Conservation (phyloP, 1,140 invertebrate species). For the Danaus melanippus region DNA sequence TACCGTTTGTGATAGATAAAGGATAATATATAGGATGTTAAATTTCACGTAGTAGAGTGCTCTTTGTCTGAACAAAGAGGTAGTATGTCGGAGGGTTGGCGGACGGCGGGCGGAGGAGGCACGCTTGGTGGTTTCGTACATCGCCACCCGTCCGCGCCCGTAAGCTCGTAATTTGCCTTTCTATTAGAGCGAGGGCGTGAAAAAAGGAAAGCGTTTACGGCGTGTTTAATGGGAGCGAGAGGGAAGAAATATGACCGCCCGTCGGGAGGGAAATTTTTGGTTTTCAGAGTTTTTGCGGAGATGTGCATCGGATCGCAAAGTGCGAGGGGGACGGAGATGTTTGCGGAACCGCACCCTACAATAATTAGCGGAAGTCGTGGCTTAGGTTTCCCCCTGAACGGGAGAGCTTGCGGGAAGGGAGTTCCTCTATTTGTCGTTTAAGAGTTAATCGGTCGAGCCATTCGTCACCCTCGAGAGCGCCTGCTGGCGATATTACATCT, state of each 20-base stretch:
- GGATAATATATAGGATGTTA: conserved; percentile 59
- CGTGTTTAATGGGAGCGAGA: conserved; percentile 69
- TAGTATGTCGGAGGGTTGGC: conserved; percentile 34
- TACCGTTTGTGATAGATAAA: conserved; percentile 17
- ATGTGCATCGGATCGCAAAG: conserved; percentile 61
- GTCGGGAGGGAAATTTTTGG: conserved; percentile 68
- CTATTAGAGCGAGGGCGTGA: conserved; percentile 72
- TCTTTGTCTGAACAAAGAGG: conserved; percentile 44
- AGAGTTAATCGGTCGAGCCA: conserved; percentile 69
- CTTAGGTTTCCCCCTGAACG: conserved; percentile 59
- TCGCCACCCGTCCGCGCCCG: conserved; percentile 68
- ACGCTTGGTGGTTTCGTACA: conserved; percentile 63
- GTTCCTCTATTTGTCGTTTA: conserved; percentile 70
- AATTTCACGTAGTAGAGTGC: conserved; percentile 63
- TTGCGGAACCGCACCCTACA: conserved; percentile 53
- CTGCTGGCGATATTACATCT: conserved; percentile 61
- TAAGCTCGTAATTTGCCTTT: conserved; percentile 73
- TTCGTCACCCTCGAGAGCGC: conserved; percentile 65
- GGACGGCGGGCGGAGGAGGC: conserved; percentile 48
- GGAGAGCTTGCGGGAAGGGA: conserved; percentile 53
- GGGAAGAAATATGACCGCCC: conserved; percentile 70
- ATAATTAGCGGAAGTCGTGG: conserved; percentile 70
- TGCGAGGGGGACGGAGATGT: conserved; percentile 57
- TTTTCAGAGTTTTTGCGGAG: conserved; percentile 70
- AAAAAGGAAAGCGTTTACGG: conserved; percentile 73